Conservation (phyloP, 2,888 invertebrate species). For the Coremacera marginata region DNA sequence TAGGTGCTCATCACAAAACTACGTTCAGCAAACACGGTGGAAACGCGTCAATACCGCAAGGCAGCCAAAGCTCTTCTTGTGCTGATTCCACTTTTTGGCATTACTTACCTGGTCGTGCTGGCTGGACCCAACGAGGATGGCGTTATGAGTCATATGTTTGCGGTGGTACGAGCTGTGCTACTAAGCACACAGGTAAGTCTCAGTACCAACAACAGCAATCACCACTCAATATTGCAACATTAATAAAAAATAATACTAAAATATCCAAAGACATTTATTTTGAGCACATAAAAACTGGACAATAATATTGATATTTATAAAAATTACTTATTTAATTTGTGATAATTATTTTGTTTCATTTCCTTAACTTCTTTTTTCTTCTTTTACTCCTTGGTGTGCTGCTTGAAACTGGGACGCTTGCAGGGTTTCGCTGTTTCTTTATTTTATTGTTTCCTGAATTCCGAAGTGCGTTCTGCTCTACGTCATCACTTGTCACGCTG, state of each 20-base stretch:
- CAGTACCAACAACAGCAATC: conserved; percentile 8
- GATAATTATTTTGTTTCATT: not conserved
- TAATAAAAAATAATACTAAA: too few species aligned
- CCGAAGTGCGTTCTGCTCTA: conserved; percentile 88
- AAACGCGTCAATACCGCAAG: conserved; percentile 91
- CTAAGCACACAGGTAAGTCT: conserved; percentile 87
- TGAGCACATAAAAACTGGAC: too few species aligned
- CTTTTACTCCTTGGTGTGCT: conserved; percentile 12
- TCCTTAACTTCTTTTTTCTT: not conserved
- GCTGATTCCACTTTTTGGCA: conserved; percentile 91
- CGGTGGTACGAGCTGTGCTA: conserved; percentile 83
- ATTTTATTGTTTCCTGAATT: conserved; percentile 94
- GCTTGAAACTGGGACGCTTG: conserved; percentile 26
- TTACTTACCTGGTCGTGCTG: conserved; percentile 89
- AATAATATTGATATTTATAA: too few species aligned
- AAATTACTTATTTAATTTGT: too few species aligned
- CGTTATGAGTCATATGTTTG: conserved; percentile 80
- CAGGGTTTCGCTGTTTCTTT: conserved; percentile 92
- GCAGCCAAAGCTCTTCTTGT: conserved; percentile 92
- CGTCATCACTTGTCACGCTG: conserved; percentile 76
- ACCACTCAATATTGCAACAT: not conserved
- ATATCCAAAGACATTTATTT: too few species aligned
- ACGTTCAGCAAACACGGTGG: conserved; percentile 88
- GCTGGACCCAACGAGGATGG: conserved; percentile 81
- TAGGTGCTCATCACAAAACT: conserved; percentile 94